A percentile compares a stretch with the other conserved stretches of the same genome.
Conservation (phyloP, 1,140 invertebrate species). For the Nasonia vitripennis region DNA sequence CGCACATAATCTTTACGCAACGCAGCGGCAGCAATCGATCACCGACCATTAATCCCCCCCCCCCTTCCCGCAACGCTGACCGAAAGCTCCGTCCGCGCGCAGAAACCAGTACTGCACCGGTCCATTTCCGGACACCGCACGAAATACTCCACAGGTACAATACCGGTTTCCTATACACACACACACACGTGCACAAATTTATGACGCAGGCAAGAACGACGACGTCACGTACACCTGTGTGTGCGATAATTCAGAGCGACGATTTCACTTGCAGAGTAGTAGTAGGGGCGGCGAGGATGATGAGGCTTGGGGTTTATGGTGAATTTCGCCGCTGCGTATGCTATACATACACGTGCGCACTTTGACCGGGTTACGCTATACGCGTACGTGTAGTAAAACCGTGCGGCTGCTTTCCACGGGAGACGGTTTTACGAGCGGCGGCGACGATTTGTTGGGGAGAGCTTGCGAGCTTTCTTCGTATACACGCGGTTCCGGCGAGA, state of each 20-base stretch:
- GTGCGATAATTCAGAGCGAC: neutral
- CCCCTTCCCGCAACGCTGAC: too few relatives aligned
- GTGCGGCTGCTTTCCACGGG: too few relatives aligned
- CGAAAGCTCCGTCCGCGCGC: neutral
- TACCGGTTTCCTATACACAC: too few relatives aligned
- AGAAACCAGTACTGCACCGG: too few relatives aligned
- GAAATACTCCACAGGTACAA: neutral
- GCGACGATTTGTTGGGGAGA: neutral
- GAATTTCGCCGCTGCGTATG: too few relatives aligned
- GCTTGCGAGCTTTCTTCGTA: neutral
- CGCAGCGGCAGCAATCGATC: neutral
- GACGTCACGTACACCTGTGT: neutral
- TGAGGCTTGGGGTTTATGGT: neutral
- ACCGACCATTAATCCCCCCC: neutral
- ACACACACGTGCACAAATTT: neutral
- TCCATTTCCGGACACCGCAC: neutral
- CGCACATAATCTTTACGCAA: neutral
- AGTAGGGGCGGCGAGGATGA: neutral
- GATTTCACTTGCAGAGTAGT: constrained; percentile 10
- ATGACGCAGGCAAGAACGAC: neutral
- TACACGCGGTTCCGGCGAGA: too few relatives aligned
- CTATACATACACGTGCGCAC: neutral
- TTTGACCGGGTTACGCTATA: neutral
- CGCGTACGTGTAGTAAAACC: too few relatives aligned
- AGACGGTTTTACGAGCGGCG: neutral